phyloP scores from a whole-genome alignment of 2,797 vertebrate species.

The Phrynocephalus guinanensis region DNA sequence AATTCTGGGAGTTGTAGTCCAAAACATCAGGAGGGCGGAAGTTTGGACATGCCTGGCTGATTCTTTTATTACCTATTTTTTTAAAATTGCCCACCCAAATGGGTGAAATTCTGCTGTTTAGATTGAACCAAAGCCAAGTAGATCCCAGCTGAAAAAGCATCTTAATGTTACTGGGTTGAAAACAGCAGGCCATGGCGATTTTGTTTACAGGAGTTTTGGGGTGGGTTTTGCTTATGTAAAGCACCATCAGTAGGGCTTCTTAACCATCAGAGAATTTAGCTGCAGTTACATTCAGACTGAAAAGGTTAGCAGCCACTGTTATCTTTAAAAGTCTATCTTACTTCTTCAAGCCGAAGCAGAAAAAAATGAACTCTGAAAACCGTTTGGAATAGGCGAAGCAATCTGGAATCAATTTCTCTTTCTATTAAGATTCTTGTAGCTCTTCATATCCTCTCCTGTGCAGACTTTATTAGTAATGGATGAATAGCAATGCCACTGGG shows the following conservation, averaged over 20 bases:
- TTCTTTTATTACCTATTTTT: not conserved
- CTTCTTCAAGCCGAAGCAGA: not conserved
- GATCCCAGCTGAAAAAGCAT: not conserved
- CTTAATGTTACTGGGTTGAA: not conserved
- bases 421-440: slow-evolving; percentile 13
- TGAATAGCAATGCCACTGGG: slow-evolving; percentile 21
- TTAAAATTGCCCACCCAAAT: not conserved
- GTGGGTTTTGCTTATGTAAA: not conserved
- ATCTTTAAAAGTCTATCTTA: not conserved
- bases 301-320: not conserved
- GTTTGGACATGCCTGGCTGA: too few species aligned
- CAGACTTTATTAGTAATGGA: slow-evolving; percentile 24
- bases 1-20: too few species aligned
- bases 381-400: not conserved
- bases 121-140: not conserved
- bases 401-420: not conserved
- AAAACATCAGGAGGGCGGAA: too few species aligned
- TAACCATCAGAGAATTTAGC: not conserved
- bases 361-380: not conserved
- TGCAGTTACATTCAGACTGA: not conserved
- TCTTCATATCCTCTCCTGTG: slow-evolving; percentile 23
- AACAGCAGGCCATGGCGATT: not conserved
- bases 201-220: not conserved
- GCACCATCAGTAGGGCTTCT: not conserved
- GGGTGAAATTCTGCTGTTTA: not conserved